phyloP scores from a whole-genome alignment of 2,113 vertebrate species.

The Sinosuthora webbiana region DNA sequence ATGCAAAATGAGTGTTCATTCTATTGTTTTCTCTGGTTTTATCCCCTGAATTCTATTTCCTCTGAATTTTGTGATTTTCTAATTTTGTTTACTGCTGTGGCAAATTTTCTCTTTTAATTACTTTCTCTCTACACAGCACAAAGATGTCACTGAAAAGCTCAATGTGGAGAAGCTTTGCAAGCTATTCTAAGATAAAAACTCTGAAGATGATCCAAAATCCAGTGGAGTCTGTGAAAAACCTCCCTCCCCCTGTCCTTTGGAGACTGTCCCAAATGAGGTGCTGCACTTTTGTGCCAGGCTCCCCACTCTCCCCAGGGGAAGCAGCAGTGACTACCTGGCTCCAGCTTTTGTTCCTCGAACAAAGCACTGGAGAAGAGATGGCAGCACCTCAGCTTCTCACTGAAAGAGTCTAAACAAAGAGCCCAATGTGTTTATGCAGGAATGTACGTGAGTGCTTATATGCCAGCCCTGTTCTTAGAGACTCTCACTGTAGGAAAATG shows the following conservation, averaged over 20 bases:
- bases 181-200: background rate
- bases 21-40: background rate
- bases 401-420: background rate
- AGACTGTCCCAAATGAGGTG: background rate
- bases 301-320: background rate
- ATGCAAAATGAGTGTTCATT: background rate
- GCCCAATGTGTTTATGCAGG: background rate
- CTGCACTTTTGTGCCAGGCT: background rate
- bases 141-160: background rate
- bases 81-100: background rate
- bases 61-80: background rate
- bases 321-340: background rate
- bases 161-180: background rate
- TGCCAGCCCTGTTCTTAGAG: conserved; percentile 1
- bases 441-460: background rate
- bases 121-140: background rate
- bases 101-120: background rate
- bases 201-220: background rate
- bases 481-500: conserved; percentile 31
- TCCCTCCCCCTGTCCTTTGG: background rate
- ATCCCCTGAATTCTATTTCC: background rate
- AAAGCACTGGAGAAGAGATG: background rate
- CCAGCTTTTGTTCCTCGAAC: background rate
- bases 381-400: background rate
- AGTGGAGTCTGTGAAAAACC: background rate